phyloP scores from a whole-genome alignment of 1,140 invertebrate species.

The Calephelis nemesis region DNA sequence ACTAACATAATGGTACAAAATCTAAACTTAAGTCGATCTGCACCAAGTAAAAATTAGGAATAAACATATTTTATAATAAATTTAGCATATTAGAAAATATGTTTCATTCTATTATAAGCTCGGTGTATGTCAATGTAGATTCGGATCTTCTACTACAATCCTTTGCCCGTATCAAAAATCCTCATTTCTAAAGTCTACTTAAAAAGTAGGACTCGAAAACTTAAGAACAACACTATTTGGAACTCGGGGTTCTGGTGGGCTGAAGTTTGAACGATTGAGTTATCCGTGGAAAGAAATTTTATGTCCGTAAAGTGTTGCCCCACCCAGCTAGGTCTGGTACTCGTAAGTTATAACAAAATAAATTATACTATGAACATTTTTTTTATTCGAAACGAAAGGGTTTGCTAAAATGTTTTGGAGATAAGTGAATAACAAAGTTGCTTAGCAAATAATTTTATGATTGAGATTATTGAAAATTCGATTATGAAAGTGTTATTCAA shows the following conservation, averaged over 20 bases:
- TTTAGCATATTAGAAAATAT: too few relatives aligned
- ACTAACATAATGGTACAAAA: too few relatives aligned
- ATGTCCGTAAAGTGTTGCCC: background rate
- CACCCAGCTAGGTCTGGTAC: background rate
- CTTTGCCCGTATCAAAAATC: too few relatives aligned
- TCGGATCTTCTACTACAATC: too few relatives aligned
- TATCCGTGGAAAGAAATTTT: constrained; percentile 16
- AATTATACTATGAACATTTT: constrained; percentile 6
- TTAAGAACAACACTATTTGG: background rate
- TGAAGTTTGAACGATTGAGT: constrained; percentile 13
- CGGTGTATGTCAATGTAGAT: too few relatives aligned
- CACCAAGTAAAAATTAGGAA: too few relatives aligned
- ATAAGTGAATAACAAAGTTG: background rate
- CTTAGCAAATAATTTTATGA: background rate
- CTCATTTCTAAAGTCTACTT: too few relatives aligned
- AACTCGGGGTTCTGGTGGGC: constrained; percentile 5
- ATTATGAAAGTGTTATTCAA: too few relatives aligned
- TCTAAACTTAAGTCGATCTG: too few relatives aligned
- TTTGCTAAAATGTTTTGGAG: background rate
- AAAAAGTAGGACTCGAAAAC: too few relatives aligned
- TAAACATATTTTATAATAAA: too few relatives aligned
- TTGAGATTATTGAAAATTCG: background rate
- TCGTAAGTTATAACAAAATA: constrained; percentile 13
- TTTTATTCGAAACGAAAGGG: constrained; percentile 8
- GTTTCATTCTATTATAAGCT: too few relatives aligned